Conservation (phyloP, 2,888 invertebrate species). For the Diarsia brunnea region DNA sequence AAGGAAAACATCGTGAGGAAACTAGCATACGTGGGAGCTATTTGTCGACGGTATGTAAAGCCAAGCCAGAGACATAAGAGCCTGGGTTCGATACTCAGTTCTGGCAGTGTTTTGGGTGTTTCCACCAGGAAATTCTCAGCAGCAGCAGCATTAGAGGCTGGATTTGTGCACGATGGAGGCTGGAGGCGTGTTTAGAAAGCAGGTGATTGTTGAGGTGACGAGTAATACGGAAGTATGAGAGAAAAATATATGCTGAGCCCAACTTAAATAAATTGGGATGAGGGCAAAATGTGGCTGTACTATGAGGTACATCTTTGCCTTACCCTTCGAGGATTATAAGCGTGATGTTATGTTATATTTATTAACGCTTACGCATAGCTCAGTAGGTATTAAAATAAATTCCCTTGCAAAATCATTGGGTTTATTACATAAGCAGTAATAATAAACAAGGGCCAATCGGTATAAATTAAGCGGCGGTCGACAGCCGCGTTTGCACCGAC, state of each 20-base stretch:
- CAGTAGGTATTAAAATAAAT: conserved; percentile 79
- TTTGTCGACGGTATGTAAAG: too few species aligned
- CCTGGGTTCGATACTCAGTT: too few species aligned
- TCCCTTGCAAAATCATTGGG: conserved; percentile 79
- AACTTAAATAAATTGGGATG: neutral
- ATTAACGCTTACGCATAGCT: conserved; percentile 70
- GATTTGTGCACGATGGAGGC: neutral
- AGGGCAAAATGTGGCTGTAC: neutral
- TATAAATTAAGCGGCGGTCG: conserved; percentile 82
- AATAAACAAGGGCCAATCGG: conserved; percentile 83
- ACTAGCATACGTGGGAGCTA: too few species aligned
- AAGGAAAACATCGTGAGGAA: too few species aligned
- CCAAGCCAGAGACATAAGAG: too few species aligned
- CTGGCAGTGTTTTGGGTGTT: too few species aligned
- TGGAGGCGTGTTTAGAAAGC: neutral
- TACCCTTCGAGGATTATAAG: neutral
- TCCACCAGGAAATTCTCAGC: neutral
- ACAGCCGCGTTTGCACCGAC: conserved; percentile 83
- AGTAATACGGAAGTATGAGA: neutral
- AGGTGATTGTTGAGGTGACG: neutral
- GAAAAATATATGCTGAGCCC: neutral
- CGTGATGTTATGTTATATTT: neutral
- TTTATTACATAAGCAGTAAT: conserved; percentile 82
- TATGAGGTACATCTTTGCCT: neutral
- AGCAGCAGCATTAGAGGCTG: neutral